A percentile compares a stretch with the other conserved stretches of the same genome.
phyloP scores from a whole-genome alignment of 2,797 vertebrate genomes.

The Synanceia verrucosa region DNA sequence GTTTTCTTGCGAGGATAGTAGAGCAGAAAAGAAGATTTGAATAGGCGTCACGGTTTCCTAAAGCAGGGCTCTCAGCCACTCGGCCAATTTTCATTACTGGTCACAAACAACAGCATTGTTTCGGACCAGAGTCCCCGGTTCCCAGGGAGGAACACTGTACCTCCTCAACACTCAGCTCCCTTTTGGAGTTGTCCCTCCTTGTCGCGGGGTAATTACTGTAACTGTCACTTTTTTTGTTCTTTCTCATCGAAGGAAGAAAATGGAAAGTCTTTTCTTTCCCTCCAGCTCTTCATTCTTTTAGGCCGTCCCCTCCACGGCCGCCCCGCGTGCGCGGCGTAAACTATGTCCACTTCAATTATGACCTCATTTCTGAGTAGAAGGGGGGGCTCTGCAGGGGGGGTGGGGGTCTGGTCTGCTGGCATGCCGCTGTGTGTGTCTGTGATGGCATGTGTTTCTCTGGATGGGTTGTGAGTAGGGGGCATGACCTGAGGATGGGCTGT shows the following conservation, averaged over 20 bases:
- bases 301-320: slow-evolving; percentile 47
- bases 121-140: slow-evolving; percentile 69
- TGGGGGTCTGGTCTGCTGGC: slow-evolving; percentile 31
- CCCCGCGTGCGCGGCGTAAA: slow-evolving; percentile 68
- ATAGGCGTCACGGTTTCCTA: slow-evolving; percentile 61
- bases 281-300: slow-evolving; percentile 64
- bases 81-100: slow-evolving; percentile 73
- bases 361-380: slow-evolving; percentile 77
- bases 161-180: slow-evolving; percentile 76
- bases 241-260: slow-evolving; percentile 84
- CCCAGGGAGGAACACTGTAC: slow-evolving; percentile 81
- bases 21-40: slow-evolving; percentile 75
- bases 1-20: slow-evolving; percentile 64
- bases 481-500: slow-evolving; percentile 66
- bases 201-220: slow-evolving; percentile 82
- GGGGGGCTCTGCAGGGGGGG: slow-evolving; percentile 59
- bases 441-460: slow-evolving; percentile 51
- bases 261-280: slow-evolving; percentile 73
- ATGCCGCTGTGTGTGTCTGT: slow-evolving; percentile 40
- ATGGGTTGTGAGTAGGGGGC: slow-evolving; percentile 58
- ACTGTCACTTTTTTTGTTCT: slow-evolving; percentile 88
- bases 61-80: slow-evolving; percentile 70
- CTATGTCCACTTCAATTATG: slow-evolving; percentile 84
- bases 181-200: slow-evolving; percentile 79
- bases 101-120: slow-evolving; percentile 81